Base-by-base conservation (phyloP, 1,140 invertebrate species). In the Aphelinus certus region DNA sequence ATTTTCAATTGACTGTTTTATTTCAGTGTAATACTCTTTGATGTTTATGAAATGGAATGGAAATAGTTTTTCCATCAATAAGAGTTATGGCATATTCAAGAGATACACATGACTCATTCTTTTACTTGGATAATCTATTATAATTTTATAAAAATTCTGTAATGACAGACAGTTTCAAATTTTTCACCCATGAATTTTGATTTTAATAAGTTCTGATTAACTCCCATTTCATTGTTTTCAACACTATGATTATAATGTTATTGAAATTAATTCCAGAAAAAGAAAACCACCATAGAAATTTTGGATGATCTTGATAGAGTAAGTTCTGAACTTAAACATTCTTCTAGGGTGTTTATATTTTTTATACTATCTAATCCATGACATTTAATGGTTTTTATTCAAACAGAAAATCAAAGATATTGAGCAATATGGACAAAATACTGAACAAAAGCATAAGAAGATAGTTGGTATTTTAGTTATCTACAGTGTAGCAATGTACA, bases 381-480 rank as follows among this genome's bases (percentile, higher is more conserved):
- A 45, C 9, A 68, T 49, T 68, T 77, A 77, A 66, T 61, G 76
- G 68, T 74, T 76, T 76, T 79, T 84, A 80, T 73, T 77, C 68
- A 85, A 84, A 65, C 75, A 94, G 87, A 91, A 96, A 86, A 95
- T 97, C 49, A 91, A 92, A 83, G 89, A 91, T 51, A 94, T 96
- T 69, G 93, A 97, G 81, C 90, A 92, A 82, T 95, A 94, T 89
- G 91, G 94, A 61, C 89, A 91, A 74, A 91, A 91, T 81, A 96
- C 95, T 45, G 92, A 96, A 85, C 90, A 93, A 78, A 91, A 89
- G 57, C 94, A 96, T 83, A 94, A 94, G 82, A 91, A 92, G 71
- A 92, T 95, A 74, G 92, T 96, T 69, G 93, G 93, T 56, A 91
- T 92, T 79, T 90, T 97, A 57, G 89, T 97, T 77, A 89, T 96